These are phyloP conservation scores for Scyliorhinus canicula DNA, from an alignment of 2,797 vertebrate species.

Conservation along the genomic window DNA sequence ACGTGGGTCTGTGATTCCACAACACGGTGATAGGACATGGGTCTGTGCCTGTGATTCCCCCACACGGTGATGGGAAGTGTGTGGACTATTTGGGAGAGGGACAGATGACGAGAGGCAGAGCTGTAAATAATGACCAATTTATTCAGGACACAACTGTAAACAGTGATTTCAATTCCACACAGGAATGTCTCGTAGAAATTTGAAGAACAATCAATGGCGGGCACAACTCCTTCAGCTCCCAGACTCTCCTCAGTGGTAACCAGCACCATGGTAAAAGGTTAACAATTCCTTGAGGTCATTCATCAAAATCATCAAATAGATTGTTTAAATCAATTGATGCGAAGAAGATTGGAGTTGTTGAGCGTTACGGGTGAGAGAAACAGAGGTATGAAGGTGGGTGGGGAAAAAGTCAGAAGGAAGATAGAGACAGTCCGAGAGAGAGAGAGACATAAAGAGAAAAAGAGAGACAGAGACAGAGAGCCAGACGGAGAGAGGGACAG, in stretches of 20 bases:
- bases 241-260: background rate
- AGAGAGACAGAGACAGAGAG: too few species aligned
- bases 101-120: background rate
- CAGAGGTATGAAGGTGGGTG: too few species aligned
- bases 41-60: too few species aligned
- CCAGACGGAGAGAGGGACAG: too few species aligned
- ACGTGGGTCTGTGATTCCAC: too few species aligned
- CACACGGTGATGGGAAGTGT: too few species aligned
- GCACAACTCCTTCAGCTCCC: background rate
- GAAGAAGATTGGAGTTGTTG: background rate
- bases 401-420: too few species aligned
- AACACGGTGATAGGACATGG: too few species aligned
- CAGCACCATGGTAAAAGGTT: background rate
- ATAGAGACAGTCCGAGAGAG: background rate
- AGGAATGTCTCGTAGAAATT: background rate
- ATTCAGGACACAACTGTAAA: background rate
- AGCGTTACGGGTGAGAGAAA: background rate
- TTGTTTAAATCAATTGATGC: background rate
- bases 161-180: background rate
- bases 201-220: too few species aligned
- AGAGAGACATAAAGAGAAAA: too few species aligned
- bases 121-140: background rate
- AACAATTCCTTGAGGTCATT: background rate
- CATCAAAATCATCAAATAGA: background rate
- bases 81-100: rapidly evolving